Conservation (phyloP, 2,888 invertebrate species). For the Gnatocerus cornutus region DNA sequence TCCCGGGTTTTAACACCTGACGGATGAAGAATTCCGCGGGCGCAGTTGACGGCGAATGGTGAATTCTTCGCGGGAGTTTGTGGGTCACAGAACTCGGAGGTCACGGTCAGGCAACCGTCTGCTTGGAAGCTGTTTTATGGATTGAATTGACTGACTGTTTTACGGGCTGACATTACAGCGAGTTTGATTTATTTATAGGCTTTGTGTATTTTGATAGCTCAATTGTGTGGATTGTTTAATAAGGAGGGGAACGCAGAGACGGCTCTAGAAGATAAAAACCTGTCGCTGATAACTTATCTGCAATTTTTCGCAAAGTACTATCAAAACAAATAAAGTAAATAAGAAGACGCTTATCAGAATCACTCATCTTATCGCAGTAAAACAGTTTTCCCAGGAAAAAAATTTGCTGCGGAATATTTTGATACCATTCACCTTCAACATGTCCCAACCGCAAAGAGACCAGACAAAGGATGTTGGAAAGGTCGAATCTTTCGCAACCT, state of each 20-base stretch:
- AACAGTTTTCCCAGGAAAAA: too few species aligned
- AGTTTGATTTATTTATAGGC: conserved; percentile 31
- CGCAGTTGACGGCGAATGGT: conserved; percentile 18
- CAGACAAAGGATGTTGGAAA: conserved; percentile 26
- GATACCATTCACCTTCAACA: not conserved
- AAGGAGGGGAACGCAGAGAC: not conserved
- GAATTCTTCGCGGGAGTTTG: conserved; percentile 24
- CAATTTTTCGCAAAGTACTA: too few species aligned
- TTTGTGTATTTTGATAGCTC: conserved; percentile 26
- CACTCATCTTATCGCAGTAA: too few species aligned
- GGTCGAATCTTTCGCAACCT: conserved; percentile 21
- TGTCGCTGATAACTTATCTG: too few species aligned
- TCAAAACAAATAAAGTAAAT: too few species aligned
- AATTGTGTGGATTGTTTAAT: conserved; percentile 30
- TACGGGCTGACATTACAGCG: conserved; percentile 14
- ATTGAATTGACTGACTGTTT: conserved; percentile 23
- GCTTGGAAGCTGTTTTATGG: conserved; percentile 22
- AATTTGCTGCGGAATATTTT: not conserved
- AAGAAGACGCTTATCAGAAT: too few species aligned
- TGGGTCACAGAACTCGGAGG: conserved; percentile 43
- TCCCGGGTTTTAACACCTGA: not conserved
- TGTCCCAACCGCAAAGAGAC: not conserved
- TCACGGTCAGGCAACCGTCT: conserved; percentile 41
- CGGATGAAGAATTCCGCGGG: conserved; percentile 3
- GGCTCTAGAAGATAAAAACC: too few species aligned